Conservation (phyloP, 2,113 vertebrate species). For the Falco punctatus region DNA sequence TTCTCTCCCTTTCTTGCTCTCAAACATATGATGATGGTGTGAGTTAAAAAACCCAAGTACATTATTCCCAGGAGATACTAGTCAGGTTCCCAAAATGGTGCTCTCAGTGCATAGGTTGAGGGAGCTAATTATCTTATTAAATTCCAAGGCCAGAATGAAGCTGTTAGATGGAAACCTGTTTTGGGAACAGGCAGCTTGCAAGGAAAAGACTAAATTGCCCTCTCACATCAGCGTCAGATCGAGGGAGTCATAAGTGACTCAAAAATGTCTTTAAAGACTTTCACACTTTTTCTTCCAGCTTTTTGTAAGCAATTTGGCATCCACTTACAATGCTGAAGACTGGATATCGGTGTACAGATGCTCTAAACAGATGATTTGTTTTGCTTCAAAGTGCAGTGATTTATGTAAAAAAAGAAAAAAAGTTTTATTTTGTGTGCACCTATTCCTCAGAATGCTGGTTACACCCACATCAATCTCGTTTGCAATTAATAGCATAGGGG, state of each 20-base stretch:
- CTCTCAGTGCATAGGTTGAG: background rate
- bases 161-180: background rate
- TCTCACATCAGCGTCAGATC: background rate
- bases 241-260: background rate
- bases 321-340: background rate
- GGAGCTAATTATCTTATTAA: background rate
- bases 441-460: background rate
- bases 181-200: background rate
- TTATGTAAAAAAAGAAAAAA: background rate
- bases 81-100: background rate
- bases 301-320: constrained; percentile 34
- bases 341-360: background rate
- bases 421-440: background rate
- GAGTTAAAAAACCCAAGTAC: background rate
- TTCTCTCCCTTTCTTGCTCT: background rate
- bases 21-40: background rate
- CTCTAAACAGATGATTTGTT: constrained; percentile 48
- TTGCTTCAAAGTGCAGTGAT: constrained; percentile 39
- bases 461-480: background rate
- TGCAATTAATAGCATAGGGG: background rate
- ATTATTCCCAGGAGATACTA: background rate
- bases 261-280: background rate
- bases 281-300: background rate
- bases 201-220: constrained; percentile 17
- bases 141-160: background rate